Conservation (phyloP, 2,113 vertebrate species). For the Delphinus delphis region DNA sequence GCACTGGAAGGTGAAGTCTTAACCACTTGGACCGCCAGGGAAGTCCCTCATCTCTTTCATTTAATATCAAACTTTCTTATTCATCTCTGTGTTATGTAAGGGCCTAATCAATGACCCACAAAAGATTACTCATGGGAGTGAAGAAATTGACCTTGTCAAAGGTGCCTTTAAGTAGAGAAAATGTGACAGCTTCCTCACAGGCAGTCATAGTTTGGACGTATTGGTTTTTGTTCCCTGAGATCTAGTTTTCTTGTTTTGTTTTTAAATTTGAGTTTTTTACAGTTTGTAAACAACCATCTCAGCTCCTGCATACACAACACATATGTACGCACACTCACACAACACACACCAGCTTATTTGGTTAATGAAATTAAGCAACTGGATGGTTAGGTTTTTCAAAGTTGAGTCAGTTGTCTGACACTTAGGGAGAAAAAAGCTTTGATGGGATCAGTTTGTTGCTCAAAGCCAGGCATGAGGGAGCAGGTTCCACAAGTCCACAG, state of each 20-base stretch:
- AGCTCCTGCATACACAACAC: not conserved
- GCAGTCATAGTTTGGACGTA: not conserved
- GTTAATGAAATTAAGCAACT: slow-evolving; percentile 25
- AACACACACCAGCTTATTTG: not conserved
- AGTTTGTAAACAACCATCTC: not conserved
- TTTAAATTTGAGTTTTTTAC: slow-evolving; percentile 20
- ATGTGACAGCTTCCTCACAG: not conserved
- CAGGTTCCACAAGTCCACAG: not conserved
- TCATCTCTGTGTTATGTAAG: slow-evolving; percentile 41
- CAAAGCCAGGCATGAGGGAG: not conserved
- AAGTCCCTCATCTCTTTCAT: not conserved
- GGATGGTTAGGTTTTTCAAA: slow-evolving; percentile 16
- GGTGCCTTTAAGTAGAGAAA: not conserved
- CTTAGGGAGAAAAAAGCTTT: not conserved
- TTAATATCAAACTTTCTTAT: slow-evolving; percentile 40
- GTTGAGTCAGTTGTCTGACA: not conserved
- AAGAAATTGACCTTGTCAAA: slow-evolving; percentile 39
- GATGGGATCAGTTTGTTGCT: not conserved
- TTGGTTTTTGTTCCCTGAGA: slow-evolving; percentile 8
- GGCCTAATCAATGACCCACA: not conserved
- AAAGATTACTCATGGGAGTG: not conserved
- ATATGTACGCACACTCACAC: not conserved
- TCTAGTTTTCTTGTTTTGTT: slow-evolving; percentile 28
- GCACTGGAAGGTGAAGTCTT: too few relatives aligned
- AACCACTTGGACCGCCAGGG: too few relatives aligned